Percentiles rank a stretch among this genome's conserved stretches.
Evolutionary conservation across 2,888 invertebrate genomes (phyloP).

Genomic region (Thalpophila matura): DNA sequence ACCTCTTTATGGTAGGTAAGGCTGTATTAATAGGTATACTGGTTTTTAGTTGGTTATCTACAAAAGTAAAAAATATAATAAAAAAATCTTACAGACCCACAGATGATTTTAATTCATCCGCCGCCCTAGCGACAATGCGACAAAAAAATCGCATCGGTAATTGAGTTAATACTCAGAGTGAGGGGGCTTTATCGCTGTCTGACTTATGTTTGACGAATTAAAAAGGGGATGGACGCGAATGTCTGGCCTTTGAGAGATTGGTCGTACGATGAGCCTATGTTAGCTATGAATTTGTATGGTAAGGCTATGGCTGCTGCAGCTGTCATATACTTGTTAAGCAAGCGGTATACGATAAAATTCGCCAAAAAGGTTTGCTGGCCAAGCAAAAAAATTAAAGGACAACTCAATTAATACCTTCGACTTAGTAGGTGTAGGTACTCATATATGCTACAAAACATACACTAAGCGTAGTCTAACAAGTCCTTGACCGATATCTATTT

Average conservation of each 20-base stretch:
- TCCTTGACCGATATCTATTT: too few relatives aligned
- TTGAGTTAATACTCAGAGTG: conserved; percentile 75
- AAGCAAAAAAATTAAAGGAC: too few relatives aligned
- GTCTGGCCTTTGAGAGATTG: conserved; percentile 49
- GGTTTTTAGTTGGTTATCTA: too few relatives aligned
- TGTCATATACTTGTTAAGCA: too few relatives aligned
- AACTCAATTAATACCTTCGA: too few relatives aligned
- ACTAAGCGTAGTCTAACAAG: too few relatives aligned
- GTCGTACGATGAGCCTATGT: conserved; percentile 21
- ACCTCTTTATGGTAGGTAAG: too few relatives aligned
- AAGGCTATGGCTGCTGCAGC: not conserved
- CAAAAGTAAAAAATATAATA: not conserved
- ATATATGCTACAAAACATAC: too few relatives aligned
- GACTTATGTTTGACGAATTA: conserved; percentile 86
- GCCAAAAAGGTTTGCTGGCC: too few relatives aligned
- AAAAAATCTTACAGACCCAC: conserved; percentile 14
- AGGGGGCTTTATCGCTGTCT: conserved; percentile 72
- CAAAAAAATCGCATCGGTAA: conserved; percentile 71
- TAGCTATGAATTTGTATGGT: conserved; percentile 17
- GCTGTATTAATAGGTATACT: too few relatives aligned
- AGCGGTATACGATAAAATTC: too few relatives aligned
- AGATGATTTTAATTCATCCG: conserved; percentile 43
- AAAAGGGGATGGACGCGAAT: conserved; percentile 76
- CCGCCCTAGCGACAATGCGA: conserved; percentile 59
- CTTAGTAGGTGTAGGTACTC: too few relatives aligned